Evolutionary conservation across 2,113 vertebrate species (phyloP).

Genomic region (Epinephelus fuscoguttatus): DNA sequence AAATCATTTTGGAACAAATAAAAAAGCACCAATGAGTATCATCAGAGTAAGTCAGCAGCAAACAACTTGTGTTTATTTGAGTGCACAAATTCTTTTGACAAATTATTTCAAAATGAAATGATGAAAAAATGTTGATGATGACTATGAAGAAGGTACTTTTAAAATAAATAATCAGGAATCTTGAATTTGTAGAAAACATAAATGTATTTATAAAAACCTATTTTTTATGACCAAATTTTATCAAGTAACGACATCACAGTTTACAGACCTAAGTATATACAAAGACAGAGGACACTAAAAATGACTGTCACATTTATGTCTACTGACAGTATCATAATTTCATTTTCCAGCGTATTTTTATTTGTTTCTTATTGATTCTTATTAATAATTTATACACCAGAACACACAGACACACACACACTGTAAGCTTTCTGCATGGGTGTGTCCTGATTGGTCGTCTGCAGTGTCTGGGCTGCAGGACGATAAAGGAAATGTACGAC

Average conservation of each 20-base stretch:
- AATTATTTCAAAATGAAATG: background rate
- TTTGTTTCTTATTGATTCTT: background rate
- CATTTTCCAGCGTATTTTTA: background rate
- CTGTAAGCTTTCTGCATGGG: slow-evolving; percentile 24
- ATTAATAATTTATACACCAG: background rate
- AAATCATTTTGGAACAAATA: background rate
- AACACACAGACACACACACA: background rate
- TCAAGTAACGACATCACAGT: background rate
- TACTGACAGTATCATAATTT: background rate
- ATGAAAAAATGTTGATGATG: too few relatives aligned
- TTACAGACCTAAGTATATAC: background rate
- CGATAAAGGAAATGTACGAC: slow-evolving; percentile 79
- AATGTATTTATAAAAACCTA: background rate
- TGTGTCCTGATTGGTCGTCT: slow-evolving; percentile 65
- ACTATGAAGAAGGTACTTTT: background rate
- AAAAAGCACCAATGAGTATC: background rate
- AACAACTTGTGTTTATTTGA: background rate
- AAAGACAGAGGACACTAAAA: background rate
- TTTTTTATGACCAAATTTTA: background rate
- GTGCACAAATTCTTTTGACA: background rate
- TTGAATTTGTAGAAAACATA: too few relatives aligned
- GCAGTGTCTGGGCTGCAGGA: slow-evolving; percentile 58
- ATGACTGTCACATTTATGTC: background rate
- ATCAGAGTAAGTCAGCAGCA: background rate
- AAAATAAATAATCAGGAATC: background rate